phyloP scores from a whole-genome alignment of 2,113 vertebrate genomes.

The Gila orcuttii region DNA sequence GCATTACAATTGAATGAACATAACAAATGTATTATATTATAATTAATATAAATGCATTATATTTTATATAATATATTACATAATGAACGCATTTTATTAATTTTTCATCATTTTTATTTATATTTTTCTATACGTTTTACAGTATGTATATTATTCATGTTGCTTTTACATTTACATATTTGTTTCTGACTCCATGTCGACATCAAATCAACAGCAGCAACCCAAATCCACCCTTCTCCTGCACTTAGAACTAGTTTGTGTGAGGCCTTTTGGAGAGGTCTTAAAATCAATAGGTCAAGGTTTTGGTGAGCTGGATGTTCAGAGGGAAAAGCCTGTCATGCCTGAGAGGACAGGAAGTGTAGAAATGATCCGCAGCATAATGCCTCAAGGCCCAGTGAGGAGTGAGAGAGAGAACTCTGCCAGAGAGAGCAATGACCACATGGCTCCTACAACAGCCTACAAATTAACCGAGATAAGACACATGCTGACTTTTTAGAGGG shows the following conservation, averaged over 20 bases:
- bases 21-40: background rate
- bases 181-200: background rate
- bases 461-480: background rate
- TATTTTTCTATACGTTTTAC: background rate
- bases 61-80: background rate
- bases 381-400: background rate
- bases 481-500: background rate
- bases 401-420: background rate
- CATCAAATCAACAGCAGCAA: slow-evolving; percentile 20
- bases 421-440: slow-evolving; percentile 17
- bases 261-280: slow-evolving; percentile 24
- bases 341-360: slow-evolving; percentile 31
- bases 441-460: background rate
- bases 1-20: too few relatives aligned
- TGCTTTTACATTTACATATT: background rate
- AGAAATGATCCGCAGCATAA: slow-evolving; percentile 25
- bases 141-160: background rate
- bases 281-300: slow-evolving; percentile 44
- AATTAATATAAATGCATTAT: background rate
- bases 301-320: slow-evolving; percentile 45
- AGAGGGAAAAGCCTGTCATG: slow-evolving; percentile 31
- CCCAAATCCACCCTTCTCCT: background rate
- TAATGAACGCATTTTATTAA: too few relatives aligned
- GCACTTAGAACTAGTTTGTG: slow-evolving; percentile 17
- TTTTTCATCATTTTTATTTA: background rate